Evolutionary conservation across 2,797 vertebrate species (phyloP).

Genomic region (Protonibea diacanthus): DNA sequence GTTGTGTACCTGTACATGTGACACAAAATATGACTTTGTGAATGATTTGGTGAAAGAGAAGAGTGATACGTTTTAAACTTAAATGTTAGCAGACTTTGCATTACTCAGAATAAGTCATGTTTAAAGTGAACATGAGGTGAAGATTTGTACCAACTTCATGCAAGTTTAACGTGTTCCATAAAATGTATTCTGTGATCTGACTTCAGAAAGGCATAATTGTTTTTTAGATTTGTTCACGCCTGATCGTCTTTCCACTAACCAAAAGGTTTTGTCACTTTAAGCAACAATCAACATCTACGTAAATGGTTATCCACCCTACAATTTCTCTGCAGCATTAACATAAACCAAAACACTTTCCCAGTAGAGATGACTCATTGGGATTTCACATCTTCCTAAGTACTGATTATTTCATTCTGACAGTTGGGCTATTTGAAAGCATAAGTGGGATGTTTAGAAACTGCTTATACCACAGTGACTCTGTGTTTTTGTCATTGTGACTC

Average conservation of each 20-base stretch:
- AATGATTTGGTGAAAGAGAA: no score
- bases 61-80: no score
- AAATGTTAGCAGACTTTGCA: no score
- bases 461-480: constrained; percentile 15
- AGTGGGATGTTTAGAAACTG: constrained; percentile 19
- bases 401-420: constrained; percentile 17
- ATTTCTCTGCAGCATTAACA: constrained; percentile 14
- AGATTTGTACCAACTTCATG: no score
- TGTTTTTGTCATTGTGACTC: constrained; percentile 17
- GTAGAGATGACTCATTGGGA: not conserved
- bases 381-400: constrained; percentile 16
- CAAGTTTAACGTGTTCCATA: no score
- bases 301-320: not conserved
- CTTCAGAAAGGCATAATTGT: no score
- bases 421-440: constrained; percentile 1
- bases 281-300: not conserved
- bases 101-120: no score
- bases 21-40: no score
- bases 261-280: constrained; percentile 8
- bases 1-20: no score
- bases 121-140: no score
- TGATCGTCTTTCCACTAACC: not conserved
- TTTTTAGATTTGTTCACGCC: no score
- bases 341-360: constrained; percentile 18
- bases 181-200: no score